Base-by-base conservation (phyloP, 2,888 invertebrate species). In the Hyppa rectilinea region DNA sequence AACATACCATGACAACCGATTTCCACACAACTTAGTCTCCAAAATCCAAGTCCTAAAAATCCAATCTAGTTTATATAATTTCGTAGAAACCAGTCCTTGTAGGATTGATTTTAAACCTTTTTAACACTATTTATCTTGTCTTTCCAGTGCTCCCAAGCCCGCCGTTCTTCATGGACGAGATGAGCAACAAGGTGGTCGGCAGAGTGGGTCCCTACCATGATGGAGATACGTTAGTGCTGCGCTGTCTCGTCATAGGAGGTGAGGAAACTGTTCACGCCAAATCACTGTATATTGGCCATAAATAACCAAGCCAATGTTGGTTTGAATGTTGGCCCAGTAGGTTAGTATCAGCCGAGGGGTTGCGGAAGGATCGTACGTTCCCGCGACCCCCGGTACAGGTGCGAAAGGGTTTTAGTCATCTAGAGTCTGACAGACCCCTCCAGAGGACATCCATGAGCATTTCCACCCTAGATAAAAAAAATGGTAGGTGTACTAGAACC, bases 221-320 rank as follows among this genome's bases (percentile, higher is more conserved):
- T 81, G 96, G 96, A 36, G 96, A 96, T 84, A 96, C 96, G 9
- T 87, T 97, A 47, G 93, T 96, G 7, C 92, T 97, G 36, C 95
- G 94, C 77, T 97, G 97, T 83, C 92, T 96, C 69, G 96, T 96
- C 34, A 95, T 96, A 75, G 96, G 97, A 94, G 97, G 97, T 96
- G 89, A 89, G 89, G 2, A 10, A 31, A 59, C 49, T 10, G 3
- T 59, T 14, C 14, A 26, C 7, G 17, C 3, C 14, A 56, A 38
- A 14, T 38, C 20, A 40, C 45, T 14, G 29, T 4, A 4, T 43
- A n/a, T 29, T 58, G 12, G n/a, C n/a, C 2, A 7, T 14, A 10
- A 23, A 3, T 20, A 20, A 2, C 43, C 45, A 43, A 45, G 14
- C 20, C 14, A 45, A 14, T n/a, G 14, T 29, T 45, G 14, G 14